phyloP scores from a whole-genome alignment of 53 echinoderm and acorn worm genomes.

The Astropecten irregularis region DNA sequence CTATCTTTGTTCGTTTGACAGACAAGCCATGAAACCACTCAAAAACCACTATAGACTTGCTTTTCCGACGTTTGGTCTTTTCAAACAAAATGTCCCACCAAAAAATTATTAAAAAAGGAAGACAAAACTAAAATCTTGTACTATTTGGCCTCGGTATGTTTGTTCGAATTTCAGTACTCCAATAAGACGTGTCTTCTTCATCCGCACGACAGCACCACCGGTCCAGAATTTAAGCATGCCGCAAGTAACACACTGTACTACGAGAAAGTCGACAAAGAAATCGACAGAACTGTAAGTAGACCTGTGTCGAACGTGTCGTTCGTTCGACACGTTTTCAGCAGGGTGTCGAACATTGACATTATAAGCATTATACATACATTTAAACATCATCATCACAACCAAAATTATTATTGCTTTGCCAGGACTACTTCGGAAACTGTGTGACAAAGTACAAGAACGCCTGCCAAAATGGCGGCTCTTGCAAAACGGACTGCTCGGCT shows the following conservation, averaged over 20 bases:
- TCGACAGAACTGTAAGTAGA: not conserved
- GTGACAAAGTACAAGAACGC: slow-evolving; percentile 8
- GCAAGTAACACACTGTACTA: slow-evolving; percentile 33
- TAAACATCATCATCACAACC: not conserved
- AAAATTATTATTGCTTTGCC: not conserved
- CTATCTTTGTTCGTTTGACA: no score
- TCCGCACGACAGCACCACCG: slow-evolving; percentile 60
- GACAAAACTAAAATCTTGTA: not conserved
- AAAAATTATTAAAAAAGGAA: not conserved
- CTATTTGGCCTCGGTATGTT: not conserved
- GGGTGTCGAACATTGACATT: not conserved
- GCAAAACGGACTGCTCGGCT: slow-evolving; percentile 61
- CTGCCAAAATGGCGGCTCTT: slow-evolving; percentile 74
- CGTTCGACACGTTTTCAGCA: not conserved
- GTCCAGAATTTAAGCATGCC: slow-evolving; percentile 52
- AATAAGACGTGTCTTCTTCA: slow-evolving; percentile 52
- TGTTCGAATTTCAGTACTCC: slow-evolving; percentile 44
- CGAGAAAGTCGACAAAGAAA: slow-evolving; percentile 57
- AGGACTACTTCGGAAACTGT: slow-evolving; percentile 2
- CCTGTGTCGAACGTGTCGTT: not conserved
- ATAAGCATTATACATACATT: not conserved
- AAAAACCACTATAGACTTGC: no score
- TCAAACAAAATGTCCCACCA: no score
- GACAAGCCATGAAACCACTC: no score
- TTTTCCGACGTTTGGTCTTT: no score